Evolutionary conservation across 2,797 vertebrate species (phyloP), one percentile per base, ranked within the genome.

Genomic region (Gouania willdenowi): DNA sequence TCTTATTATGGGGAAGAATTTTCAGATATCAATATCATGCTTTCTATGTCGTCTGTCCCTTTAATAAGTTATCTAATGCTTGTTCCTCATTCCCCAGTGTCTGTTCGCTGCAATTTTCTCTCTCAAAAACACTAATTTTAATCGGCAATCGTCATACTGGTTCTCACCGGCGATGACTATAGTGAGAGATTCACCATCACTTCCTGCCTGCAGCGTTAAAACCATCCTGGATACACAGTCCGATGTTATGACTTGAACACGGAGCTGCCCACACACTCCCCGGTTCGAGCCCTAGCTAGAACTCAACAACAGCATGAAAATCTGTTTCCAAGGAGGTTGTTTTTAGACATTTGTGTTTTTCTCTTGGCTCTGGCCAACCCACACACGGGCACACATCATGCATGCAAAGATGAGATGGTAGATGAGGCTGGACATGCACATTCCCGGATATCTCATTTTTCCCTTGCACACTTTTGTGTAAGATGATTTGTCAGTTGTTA

Each of bases 251-350:
- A 67, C 52, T 41, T 47, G 39, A 67, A 44, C 40, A 18, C 17
- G 27, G 20, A 42, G 40, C 75, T 43, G 72, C 76, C 78, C 70
- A 82, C 78, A 59, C 70, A 51, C 29, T 40, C 16, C 26, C 50
- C 31, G 21, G 11, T 52, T 65, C 75, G 53, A 63, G 53, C 48
- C 41, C 49, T 56, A 46, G 38, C 39, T 56, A 46, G 38, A 39
- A 59, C 37, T 27, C 38, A 76, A 41, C 38, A 76, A 41, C 30
- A 23, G 30, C 44, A 34, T 70, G 52, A 66, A 62, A 72, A 75
- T 57, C 49, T 14, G 31, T 57, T 63, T 66, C 51, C 59, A 44
- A 24, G 20, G 55, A 48, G 30, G 47, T 42, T 64, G 61, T 66
- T 59, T 68, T 68, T 58, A 40, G 50, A 58, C 2, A 5, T 20